Evolutionary conservation across 2,113 vertebrate genomes (phyloP), one percentile per base, ranked within the genome.

Genomic region (Sander lucioperca): DNA sequence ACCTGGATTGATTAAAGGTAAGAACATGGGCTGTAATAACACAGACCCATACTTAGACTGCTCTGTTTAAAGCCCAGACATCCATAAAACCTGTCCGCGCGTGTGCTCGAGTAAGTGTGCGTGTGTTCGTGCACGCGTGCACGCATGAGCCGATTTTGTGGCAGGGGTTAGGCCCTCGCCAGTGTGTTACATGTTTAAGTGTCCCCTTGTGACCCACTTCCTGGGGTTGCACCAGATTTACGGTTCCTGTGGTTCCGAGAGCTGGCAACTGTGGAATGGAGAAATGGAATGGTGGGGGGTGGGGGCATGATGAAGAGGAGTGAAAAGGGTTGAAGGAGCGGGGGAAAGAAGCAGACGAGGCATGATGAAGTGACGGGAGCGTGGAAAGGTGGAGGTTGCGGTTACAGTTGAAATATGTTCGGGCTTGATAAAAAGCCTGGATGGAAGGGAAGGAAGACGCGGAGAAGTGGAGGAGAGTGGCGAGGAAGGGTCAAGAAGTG

Each of bases 261-360:
- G 88, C 78, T 84, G 87, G 86, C 91, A 94, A 90, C 89, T 91
- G 91, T 82, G 91, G 90, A 90, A 89, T 83, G 88, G 89, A 77
- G 82, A 67, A 79, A 77, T 70, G 62, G 82, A 33, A 82, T 87
- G 27, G 15, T 83, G 70, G 77, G 6, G 18, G 39, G 3, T 14
- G 56, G 11, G 57, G 54, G 10, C 39, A 43, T 74, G 82, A 89
- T 88, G 69, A 83, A 83, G 63, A 71, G 61, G 64, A 84, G 77
- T 67, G 68, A 47, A 86, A 59, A 50, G 66, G 78, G 68, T 21
- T 85, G 75, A 85, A 84, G 75, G 76, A 84, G 84, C 53, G 19
- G 82, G 74, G 83, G 70, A 80, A 84, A 64, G 78, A 50, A 70
- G 68, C 56, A 19, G 48, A 54, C 83, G 59, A 75, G 72, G 39